Percentiles rank a stretch among this genome's conserved stretches.
These are phyloP conservation scores for Meloidogyne chitwoodi DNA, from an alignment of 1,140 invertebrate species.

Conservation along the genomic window DNA sequence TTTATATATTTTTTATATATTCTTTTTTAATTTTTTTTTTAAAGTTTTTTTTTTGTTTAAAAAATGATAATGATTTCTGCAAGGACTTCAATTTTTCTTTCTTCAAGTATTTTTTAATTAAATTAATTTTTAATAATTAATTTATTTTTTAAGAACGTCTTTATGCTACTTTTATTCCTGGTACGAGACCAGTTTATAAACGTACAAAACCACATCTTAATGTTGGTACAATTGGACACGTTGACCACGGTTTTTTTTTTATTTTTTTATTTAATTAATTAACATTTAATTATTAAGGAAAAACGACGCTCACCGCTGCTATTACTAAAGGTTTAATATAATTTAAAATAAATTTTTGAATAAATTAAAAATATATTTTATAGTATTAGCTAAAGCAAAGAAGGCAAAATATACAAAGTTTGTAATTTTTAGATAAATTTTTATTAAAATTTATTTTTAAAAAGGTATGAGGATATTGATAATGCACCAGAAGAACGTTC, in stretches of 20 bases:
- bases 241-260: conserved; percentile 76
- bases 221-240: conserved; percentile 94
- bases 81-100: background rate
- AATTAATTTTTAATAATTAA: background rate
- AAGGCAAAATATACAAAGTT: conserved; percentile 15
- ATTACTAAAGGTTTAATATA: conserved; percentile 74
- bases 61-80: background rate
- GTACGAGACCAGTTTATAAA: conserved; percentile 37
- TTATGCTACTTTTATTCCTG: conserved; percentile 21
- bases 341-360: background rate
- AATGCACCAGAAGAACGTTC: conserved; percentile 88
- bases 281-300: conserved; percentile 64
- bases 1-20: too few species aligned
- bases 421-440: conserved; percentile 7
- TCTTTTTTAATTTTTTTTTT: too few species aligned
- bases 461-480: conserved; percentile 88
- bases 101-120: background rate
- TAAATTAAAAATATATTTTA: background rate
- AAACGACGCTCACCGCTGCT: conserved; percentile 91
- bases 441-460: conserved; percentile 69
- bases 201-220: conserved; percentile 87
- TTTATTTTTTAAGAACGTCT: conserved; percentile 22
- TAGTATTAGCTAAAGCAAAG: conserved; percentile 15
- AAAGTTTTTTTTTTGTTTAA: too few species aligned
- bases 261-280: background rate